Evolutionary conservation across 2,888 invertebrate species (phyloP), one percentile per base, ranked within the genome.

Genomic region (Selenia dentaria): DNA sequence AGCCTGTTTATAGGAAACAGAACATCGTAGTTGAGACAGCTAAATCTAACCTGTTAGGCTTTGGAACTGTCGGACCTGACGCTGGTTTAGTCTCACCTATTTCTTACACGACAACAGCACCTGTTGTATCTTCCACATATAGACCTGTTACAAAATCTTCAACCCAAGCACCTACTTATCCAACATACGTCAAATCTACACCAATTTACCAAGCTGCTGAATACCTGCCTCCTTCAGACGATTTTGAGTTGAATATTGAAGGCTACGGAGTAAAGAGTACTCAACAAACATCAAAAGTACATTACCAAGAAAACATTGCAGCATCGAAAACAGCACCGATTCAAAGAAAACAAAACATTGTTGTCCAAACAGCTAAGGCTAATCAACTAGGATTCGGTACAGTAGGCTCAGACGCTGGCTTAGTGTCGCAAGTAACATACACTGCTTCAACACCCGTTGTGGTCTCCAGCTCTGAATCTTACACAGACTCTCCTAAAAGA

Each of bases 1-100:
- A 60, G 24, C 77, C 80, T 1, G 50, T 70, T 2, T 63, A 69
- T 47, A 79, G 84, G 43, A 81, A 85, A 60, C 88, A 83, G 47
- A 88, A 90, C 32, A 72, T 89, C 34, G 87, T 89, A 1, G 79
- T 89, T 31, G 74, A 87, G 67, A 86, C 76, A 16, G 82, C 85
- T 0, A 91, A 86, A 59, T 81, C 86, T 1, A 73, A 91, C 55
- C 64, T 85, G 50, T 74, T 89, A 55, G 89, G 90, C 5, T 90
- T 88, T 43, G 87, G 87, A 29, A 83, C 89, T 1, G 87, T 88
- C 1, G 91, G 90, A 8, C 79, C 83, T 14, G 83, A 91, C 53
- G 90, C 88, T 26, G 89, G 90, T 3, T 65, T 91, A 41, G 77
- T 87, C 1, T 77, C 76, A 1, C 65, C 74, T 42, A 78, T 79